Evolutionary conservation across 1,140 invertebrate species (phyloP), one percentile per base, ranked within the genome.

Genomic region (Formica exsecta): DNA sequence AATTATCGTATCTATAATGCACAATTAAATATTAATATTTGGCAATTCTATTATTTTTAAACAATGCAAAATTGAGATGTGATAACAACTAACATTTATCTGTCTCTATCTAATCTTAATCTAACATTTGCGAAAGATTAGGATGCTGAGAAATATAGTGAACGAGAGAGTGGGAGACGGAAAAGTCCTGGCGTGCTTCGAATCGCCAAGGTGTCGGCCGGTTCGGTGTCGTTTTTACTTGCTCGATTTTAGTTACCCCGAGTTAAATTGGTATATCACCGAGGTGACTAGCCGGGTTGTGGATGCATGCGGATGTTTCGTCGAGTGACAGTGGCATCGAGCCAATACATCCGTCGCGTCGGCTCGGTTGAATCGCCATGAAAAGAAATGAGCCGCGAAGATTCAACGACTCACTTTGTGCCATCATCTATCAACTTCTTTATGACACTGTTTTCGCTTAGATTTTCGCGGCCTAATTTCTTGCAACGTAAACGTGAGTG

Each of bases 251-350:
- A 84, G 84, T 90, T 89, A 91, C 74, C 29, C 81, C 68, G 89
- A 92, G 93, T 93, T 93, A 94, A 94, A 94, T 94, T 90, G 91
- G 93, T 94, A 92, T 94, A 93, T 91, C 90, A 92, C 86, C 66
- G 73, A 70, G 87, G 74, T 85, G 87, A 87, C 79, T 81, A 83
- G 61, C 80, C 77, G 89, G 81, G 74, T 83, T 76, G 74, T 75
- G 44, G 68, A 79, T 68, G 61, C 71, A 88, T 89, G 88, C 89
- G 88, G 90, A 92, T 92, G 91, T 91, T 74, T 92, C 87, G 86
- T 85, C 83, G 87, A 87, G 86, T 87, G 86, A 89, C 86, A 89
- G 85, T 94, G 93, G 93, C 93, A 93, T 48, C 79, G 73, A 90
- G 93, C 93, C 93, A 94, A 93, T 86, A 83, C 54, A 86, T 85